Evolutionary conservation across 2,888 invertebrate genomes (phyloP).

Genomic region (Pomacea canaliculata): DNA sequence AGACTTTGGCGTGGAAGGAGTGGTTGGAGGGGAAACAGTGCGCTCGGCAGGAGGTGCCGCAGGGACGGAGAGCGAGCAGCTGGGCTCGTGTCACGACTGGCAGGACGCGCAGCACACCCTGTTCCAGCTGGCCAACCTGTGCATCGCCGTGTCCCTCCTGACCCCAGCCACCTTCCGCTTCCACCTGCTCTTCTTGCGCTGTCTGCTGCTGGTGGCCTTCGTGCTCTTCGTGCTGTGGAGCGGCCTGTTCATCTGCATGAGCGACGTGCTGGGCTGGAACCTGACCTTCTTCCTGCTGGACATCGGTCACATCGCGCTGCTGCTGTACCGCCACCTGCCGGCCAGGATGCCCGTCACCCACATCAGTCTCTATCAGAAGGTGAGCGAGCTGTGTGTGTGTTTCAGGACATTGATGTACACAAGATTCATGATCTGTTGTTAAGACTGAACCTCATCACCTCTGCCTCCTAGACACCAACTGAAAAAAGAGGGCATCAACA

Average conservation of each 20-base stretch:
- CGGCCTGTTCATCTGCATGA: conserved; percentile 83
- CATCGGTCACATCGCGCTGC: conserved; percentile 81
- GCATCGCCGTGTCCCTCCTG: conserved; percentile 84
- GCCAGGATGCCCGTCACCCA: conserved; percentile 16
- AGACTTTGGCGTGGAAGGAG: background rate
- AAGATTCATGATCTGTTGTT: too few species aligned
- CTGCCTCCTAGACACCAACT: too few species aligned
- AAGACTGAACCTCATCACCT: too few species aligned
- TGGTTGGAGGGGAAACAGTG: background rate
- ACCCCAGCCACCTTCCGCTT: conserved; percentile 86
- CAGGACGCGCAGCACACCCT: conserved; percentile 82
- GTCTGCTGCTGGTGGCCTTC: conserved; percentile 81
- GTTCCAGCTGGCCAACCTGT: conserved; percentile 85
- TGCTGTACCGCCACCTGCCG: conserved; percentile 30
- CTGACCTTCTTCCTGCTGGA: conserved; percentile 83
- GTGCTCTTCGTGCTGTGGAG: conserved; percentile 84
- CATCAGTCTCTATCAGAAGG: conserved; percentile 18
- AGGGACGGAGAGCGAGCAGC: background rate
- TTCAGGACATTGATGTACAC: too few species aligned
- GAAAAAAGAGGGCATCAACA: too few species aligned
- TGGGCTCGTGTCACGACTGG: conserved; percentile 26
- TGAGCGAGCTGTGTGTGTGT: conserved; percentile 2
- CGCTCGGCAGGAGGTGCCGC: background rate
- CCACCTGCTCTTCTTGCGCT: conserved; percentile 82
- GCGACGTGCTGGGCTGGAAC: conserved; percentile 85